Conservation (phyloP, 2,113 vertebrate species). For the Acrocephalus kingi region DNA sequence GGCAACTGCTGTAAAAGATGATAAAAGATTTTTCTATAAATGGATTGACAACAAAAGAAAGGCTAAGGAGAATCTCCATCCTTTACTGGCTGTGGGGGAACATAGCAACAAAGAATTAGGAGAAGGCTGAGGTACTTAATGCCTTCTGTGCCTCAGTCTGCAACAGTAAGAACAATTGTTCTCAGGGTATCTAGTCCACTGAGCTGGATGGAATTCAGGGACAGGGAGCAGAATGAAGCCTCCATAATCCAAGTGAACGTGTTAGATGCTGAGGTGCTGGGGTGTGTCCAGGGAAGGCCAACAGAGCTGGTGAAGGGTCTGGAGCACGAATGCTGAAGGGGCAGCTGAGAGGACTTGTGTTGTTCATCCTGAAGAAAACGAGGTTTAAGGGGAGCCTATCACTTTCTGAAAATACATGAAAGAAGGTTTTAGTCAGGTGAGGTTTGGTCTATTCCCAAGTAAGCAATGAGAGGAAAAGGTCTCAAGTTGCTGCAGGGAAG, state of each 20-base stretch:
- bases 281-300: background rate
- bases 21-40: background rate
- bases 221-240: background rate
- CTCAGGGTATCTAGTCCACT: background rate
- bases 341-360: background rate
- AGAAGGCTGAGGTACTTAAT: background rate
- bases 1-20: background rate
- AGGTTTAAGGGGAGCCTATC: background rate
- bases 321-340: background rate
- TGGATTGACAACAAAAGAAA: background rate
- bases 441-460: background rate
- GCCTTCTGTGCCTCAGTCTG: background rate
- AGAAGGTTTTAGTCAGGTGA: background rate
- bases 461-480: background rate
- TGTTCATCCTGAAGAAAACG: background rate
- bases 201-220: background rate
- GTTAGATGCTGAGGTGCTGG: background rate
- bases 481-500: background rate
- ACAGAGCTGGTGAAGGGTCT: background rate
- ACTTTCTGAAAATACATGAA: accelerated
- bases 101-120: background rate
- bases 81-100: background rate
- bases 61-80: background rate
- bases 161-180: background rate
- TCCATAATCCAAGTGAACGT: background rate